A percentile compares a stretch with the other conserved stretches of the same genome.
Evolutionary conservation across 2,888 invertebrate species (phyloP).

Genomic region (Tachina lurida): DNA sequence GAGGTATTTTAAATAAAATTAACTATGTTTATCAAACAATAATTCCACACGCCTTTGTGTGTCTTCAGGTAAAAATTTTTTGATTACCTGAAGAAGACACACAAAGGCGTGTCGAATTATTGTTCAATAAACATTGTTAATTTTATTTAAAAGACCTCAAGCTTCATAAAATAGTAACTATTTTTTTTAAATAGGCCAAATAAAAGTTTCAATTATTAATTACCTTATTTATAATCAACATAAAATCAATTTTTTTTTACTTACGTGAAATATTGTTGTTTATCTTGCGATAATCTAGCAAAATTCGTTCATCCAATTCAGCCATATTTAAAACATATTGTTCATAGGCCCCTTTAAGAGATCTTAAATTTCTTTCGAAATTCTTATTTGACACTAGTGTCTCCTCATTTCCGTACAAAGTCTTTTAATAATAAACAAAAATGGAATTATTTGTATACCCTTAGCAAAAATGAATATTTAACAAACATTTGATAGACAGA

Average conservation of each 20-base stretch:
- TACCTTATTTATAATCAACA: background rate
- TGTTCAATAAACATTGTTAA: no score
- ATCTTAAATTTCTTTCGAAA: constrained; percentile 94
- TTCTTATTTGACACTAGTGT: constrained; percentile 89
- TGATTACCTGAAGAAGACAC: no score
- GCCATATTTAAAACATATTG: constrained; percentile 94
- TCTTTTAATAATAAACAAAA: constrained; percentile 81
- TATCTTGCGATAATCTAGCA: constrained; percentile 87
- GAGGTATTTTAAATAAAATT: no score
- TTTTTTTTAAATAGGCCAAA: no score
- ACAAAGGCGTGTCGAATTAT: no score
- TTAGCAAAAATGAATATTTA: background rate
- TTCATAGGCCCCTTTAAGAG: constrained; percentile 94
- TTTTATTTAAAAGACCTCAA: no score
- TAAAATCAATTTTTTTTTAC: background rate
- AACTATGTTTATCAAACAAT: no score
- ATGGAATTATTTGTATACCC: background rate
- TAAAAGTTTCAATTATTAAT: no score
- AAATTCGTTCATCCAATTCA: constrained; percentile 98
- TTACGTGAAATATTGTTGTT: constrained; percentile 62
- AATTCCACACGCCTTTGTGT: no score
- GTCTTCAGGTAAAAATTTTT: no score
- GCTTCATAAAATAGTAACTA: no score
- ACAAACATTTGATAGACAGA: background rate
- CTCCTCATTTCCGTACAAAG: constrained; percentile 88